Conservation (phyloP, 1,140 invertebrate genomes). For the Danaus melanippus region DNA sequence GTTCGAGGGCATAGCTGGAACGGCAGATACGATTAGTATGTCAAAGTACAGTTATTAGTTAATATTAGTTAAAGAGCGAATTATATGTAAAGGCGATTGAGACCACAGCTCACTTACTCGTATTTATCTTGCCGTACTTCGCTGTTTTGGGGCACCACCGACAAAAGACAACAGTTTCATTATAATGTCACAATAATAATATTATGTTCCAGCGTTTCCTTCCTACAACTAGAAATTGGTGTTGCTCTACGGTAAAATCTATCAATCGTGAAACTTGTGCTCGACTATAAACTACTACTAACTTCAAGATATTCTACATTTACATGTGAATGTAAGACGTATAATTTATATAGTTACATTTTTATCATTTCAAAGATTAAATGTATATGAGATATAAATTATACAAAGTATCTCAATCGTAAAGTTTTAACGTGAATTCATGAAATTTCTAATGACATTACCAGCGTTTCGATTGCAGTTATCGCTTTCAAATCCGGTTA, state of each 20-base stretch:
- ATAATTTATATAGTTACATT: constrained; percentile 10
- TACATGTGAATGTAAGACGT: constrained; percentile 11
- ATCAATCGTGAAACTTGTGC: constrained; percentile 5
- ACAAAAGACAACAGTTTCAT: constrained; percentile 72
- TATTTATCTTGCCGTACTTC: constrained; percentile 71
- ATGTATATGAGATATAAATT: too few relatives aligned
- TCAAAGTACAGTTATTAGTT: constrained; percentile 61
- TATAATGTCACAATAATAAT: constrained; percentile 34
- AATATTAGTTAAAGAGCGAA: constrained; percentile 61
- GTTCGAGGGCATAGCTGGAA: constrained; percentile 42
- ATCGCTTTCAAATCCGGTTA: too few relatives aligned
- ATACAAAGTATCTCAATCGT: too few relatives aligned
- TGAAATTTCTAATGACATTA: too few relatives aligned
- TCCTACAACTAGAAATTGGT: constrained; percentile 7
- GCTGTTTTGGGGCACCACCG: constrained; percentile 72
- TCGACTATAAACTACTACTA: constrained; percentile 10
- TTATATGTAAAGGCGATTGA: constrained; percentile 64
- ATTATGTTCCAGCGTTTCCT: constrained; percentile 28
- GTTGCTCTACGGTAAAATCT: constrained; percentile 6
- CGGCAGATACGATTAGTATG: constrained; percentile 53
- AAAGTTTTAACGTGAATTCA: too few relatives aligned
- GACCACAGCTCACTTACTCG: constrained; percentile 75
- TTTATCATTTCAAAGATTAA: too few relatives aligned
- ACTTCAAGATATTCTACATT: constrained; percentile 4
- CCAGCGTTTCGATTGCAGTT: too few relatives aligned